A percentile compares a stretch with the other conserved stretches of the same genome.
Conservation (phyloP, 2,888 invertebrate genomes). For the Hermodice carunculata region DNA sequence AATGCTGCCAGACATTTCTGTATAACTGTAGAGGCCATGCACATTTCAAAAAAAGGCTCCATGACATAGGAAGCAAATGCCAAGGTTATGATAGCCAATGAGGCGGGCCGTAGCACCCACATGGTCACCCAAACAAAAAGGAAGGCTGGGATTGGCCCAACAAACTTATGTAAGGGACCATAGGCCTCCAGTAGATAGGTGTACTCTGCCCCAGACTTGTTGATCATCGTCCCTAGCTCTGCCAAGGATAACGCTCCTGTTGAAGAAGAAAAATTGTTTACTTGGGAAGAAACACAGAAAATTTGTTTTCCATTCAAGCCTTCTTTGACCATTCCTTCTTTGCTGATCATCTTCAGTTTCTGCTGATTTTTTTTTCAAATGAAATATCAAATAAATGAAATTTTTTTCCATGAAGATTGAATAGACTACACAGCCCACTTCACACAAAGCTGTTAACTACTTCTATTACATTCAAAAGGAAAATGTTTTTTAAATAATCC, state of each 20-base stretch:
- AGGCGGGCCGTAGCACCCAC: constrained; percentile 64
- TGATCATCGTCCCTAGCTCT: constrained; percentile 83
- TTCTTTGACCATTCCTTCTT: too few species aligned
- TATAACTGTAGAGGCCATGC: constrained; percentile 22
- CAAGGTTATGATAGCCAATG: constrained; percentile 71
- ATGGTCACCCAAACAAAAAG: constrained; percentile 75
- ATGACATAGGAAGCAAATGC: constrained; percentile 60
- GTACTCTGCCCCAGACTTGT: constrained; percentile 84
- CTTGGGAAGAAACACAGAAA: too few species aligned
- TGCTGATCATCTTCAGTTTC: too few species aligned
- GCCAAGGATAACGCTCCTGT: constrained; percentile 84
- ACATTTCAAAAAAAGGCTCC: constrained; percentile 53
- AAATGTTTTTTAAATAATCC: too few species aligned
- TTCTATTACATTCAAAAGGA: too few species aligned
- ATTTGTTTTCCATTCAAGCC: too few species aligned
- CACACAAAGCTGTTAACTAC: too few species aligned
- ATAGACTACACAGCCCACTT: too few species aligned
- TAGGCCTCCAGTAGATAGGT: constrained; percentile 80
- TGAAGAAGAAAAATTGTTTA: constrained; percentile 16
- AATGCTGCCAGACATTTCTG: constrained; percentile 53
- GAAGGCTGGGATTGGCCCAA: constrained; percentile 72
- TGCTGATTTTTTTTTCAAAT: too few species aligned
- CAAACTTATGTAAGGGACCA: constrained; percentile 9
- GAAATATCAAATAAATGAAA: too few species aligned
- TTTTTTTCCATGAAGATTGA: too few species aligned